A percentile compares a stretch with the other conserved stretches of the same genome.
These are phyloP conservation scores for Ostrea denselamellosa DNA, from an alignment of 1,140 invertebrate species.

Conservation along the genomic window DNA sequence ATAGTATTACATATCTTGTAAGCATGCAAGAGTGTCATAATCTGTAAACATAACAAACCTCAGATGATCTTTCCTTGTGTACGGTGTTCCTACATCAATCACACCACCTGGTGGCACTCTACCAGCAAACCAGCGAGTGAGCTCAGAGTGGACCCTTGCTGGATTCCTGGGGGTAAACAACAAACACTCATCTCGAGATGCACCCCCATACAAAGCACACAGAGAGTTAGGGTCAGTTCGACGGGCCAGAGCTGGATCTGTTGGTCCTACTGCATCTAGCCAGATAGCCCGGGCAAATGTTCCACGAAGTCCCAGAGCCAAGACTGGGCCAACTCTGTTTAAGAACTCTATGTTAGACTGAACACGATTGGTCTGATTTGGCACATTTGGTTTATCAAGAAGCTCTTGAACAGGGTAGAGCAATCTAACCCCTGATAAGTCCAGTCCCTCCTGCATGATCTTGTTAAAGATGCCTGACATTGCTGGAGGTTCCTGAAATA, in stretches of 20 bases:
- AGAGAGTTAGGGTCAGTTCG: constrained; percentile 76
- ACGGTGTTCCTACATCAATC: constrained; percentile 73
- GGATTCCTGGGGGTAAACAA: constrained; percentile 73
- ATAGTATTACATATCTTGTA: no score
- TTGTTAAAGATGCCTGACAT: constrained; percentile 73
- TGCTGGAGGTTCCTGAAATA: constrained; percentile 67
- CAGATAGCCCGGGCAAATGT: constrained; percentile 71
- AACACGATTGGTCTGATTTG: constrained; percentile 48
- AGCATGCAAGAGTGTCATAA: not conserved
- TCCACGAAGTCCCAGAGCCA: constrained; percentile 74
- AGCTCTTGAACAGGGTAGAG: constrained; percentile 66
- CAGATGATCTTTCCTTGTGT: constrained; percentile 61
- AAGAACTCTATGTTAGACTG: constrained; percentile 61
- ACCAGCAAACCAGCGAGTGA: constrained; percentile 75
- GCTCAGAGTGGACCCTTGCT: constrained; percentile 66
- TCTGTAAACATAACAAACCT: constrained; percentile 47
- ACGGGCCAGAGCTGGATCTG: constrained; percentile 72
- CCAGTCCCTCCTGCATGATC: constrained; percentile 70
- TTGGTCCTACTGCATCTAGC: constrained; percentile 74
- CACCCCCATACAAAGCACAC: constrained; percentile 74
- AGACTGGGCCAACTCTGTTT: constrained; percentile 72
- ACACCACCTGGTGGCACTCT: constrained; percentile 69
- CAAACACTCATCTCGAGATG: constrained; percentile 68
- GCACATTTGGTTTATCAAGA: constrained; percentile 55
- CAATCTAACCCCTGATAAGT: constrained; percentile 68